Evolutionary conservation across 2,888 invertebrate species (phyloP), one percentile per base, ranked within the genome.

Genomic region (Leptopilina syphax): DNA sequence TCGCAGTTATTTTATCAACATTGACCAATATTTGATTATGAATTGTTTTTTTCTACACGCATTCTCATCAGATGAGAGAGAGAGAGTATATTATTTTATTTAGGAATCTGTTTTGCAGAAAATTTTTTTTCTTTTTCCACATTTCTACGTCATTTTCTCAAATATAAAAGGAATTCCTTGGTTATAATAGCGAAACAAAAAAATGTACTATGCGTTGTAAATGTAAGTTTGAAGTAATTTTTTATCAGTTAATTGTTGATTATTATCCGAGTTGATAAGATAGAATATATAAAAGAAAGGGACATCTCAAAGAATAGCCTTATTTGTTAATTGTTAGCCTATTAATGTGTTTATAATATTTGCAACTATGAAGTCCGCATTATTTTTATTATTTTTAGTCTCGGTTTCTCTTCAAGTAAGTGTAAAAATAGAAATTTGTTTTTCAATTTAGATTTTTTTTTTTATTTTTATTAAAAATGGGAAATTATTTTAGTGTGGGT

Each of bases 201-300:
- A 63, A n/a, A 63, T 63, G 12, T 60, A 60, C 63, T 63, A 63
- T 63, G 24, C 24, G 8, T 63, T 63, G 18, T 18, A 24, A 63
- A 63, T 27, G 68, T 70, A 54, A 24, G 24, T 66, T 66, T 44
- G 41, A 66, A 66, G 66, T 66, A 66, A 66, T 66, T 66, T 66
- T 66, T 66, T 66, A 66, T 66, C 66, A 66, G 66, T 13, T 13
- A 66, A 66, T 44, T 66, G 66, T 41, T 12, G 44, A 41, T 41
- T n/a, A 6, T 66, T 66, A 41, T 44, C 66, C 13, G n/a, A 41
- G 41, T n/a, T 50, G 66, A 44, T 66, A 66, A 66, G 41, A 44
- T 66, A 8, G 41, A 66, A 66, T 66, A 66, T 66, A 66, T 66
- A 66, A 66, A 66, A 66, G 66, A 41, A 66, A 44, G 34, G 66